Evolutionary conservation across 2,797 vertebrate species (phyloP).

Genomic region (Scyliorhinus canicula): DNA sequence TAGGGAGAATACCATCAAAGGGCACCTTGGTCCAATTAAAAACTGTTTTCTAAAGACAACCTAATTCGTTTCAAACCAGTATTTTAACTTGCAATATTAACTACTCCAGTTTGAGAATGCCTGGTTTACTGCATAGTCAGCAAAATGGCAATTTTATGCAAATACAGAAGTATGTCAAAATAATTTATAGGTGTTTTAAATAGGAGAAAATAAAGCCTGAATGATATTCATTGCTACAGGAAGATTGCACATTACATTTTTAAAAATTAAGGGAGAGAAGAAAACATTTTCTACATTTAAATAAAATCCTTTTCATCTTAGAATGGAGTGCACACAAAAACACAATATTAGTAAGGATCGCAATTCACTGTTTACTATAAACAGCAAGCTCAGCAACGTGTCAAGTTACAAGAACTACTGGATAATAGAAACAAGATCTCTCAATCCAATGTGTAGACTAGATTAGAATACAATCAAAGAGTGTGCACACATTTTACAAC

Average conservation of each 20-base stretch:
- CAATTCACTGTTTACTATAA: background rate
- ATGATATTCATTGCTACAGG: background rate
- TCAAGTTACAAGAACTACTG: constrained; percentile 14
- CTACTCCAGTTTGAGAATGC: background rate
- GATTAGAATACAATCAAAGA: background rate
- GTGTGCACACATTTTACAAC: background rate
- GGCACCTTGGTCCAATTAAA: background rate
- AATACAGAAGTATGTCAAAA: background rate
- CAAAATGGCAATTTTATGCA: background rate
- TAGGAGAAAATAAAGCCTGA: background rate
- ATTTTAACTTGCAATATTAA: background rate
- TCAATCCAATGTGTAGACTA: background rate
- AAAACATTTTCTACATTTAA: background rate
- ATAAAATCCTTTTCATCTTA: background rate
- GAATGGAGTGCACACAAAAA: background rate
- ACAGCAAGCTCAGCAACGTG: background rate
- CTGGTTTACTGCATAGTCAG: background rate
- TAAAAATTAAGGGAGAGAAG: background rate
- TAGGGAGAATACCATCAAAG: background rate
- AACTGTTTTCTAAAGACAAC: background rate
- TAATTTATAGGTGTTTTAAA: background rate
- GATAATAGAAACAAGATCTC: background rate
- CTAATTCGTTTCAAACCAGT: background rate
- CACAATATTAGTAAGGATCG: background rate
- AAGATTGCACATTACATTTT: background rate